Evolutionary conservation across 2,113 vertebrate species (phyloP), one percentile per base, ranked within the genome.

Genomic region (Pteropus alecto): DNA sequence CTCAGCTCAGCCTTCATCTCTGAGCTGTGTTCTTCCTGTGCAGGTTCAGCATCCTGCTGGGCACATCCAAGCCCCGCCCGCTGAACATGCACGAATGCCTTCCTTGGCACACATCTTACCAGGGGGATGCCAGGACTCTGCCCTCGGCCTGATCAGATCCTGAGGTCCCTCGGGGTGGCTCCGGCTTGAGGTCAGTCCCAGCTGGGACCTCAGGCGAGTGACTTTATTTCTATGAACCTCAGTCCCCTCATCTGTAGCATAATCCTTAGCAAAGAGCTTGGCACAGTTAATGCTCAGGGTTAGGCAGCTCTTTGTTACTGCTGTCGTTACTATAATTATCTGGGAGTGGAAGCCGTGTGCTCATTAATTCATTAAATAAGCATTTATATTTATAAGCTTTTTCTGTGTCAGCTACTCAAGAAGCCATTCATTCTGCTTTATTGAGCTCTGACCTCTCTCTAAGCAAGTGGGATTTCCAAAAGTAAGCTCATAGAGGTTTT

Each of bases 31-130:
- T 51, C 38, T 60, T 84, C 43, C 56, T 1, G 2, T 9, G 46
- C 15, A 9, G 28, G 22, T 13, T 35, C n/a, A 9, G 43, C 4
- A 12, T 21, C 51, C 56, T 11, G 6, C 16, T 30, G 65, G 81
- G 15, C 46, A 38, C 61, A 77, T 26, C 4, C 24, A 15, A 54
- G 56, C 46, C 70, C 15, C 0, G 0, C 10, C 35, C 46, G 15
- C 15, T 16, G 16, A 26, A 33, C 0, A 1, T 3, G 28, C 28
- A 11, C 1, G 1, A 3, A 56, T 35, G n/a, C 26, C 28, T 58
- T 96, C 24, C 43, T 81, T 79, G 24, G 13, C 30, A n/a, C 11
- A 43, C 0, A 51, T 4, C 1, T 3, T 63, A 30, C 13, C 24
- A 24, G 51, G 0, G 10, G 86, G 24, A 18, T 46, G 51, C 86